Base-by-base conservation (phyloP, 2,113 vertebrate genomes). In the Phodopus roborovskii region DNA sequence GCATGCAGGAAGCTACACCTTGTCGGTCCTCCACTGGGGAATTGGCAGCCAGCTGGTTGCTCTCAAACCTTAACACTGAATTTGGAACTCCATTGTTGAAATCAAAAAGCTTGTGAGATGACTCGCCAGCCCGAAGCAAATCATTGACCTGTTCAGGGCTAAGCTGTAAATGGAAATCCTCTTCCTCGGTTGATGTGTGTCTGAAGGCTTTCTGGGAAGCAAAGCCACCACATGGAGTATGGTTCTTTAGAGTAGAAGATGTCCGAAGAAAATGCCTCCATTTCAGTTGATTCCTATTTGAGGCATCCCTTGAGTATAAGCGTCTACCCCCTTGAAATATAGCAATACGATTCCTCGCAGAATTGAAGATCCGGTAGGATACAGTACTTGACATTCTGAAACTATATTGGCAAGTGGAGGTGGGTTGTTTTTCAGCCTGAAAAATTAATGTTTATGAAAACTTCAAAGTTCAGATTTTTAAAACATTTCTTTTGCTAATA, bases 41-140 rank as follows among this genome's bases (percentile, higher is more conserved):
- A 97, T 99, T 99, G 66, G 99, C 99, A 39, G 99, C 98, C 94
- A 99, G 91, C 81, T 99, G 99, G 98, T 99, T 99, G 96, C 99
- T 99, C 87, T 99, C 99, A 96, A 99, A 99, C 95, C 98, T 99
- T 94, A 98, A 97, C 86, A 99, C 99, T 0, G 99, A 98, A 94
- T 94, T 99, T 0, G 97, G 97, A 11, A 97, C 98, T 84, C 98
- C 98, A 36, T 98, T 97, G 30, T 98, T 98, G 79, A 98, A 98
- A 96, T 98, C 97, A 60, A 99, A 98, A 0, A 99, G 79, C 75
- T 95, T 98, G 77, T 99, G 98, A 87, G 98, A 98, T 56, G 99
- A 98, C 81, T 99, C 99, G 0, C 99, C 98, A 0, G 98, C 98
- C 83, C 99, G 96, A 70, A 99, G 98, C 9, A 99, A 96, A 73